Evolutionary conservation across 2,888 invertebrate genomes (phyloP), one percentile per base, ranked within the genome.

Genomic region (Cheiracanthium punctorium): DNA sequence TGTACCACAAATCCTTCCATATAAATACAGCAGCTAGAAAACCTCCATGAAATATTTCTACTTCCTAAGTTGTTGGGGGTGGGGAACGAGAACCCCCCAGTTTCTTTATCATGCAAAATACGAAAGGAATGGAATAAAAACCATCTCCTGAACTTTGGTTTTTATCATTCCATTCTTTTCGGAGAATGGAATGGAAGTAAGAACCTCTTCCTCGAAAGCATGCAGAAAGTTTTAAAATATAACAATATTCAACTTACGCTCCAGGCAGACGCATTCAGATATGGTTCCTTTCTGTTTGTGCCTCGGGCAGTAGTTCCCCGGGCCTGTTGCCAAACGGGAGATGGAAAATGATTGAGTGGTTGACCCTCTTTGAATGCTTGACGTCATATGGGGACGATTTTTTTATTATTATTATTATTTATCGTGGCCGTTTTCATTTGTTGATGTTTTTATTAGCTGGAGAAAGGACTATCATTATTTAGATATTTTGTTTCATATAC

Each of bases 291-390:
- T 82, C 37, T 65, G 82, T 70, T 17, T 58, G n/a, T 71, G 69
- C 17, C 71, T 17, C 20, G 24, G 20, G 41, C 30, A 43, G n/a
- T 33, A 41, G 32, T 64, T 37, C 73, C 67, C 30, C 65, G 80
- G 80, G 82, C 69, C 58, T 82, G 76, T 76, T 82, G 82, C 82
- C 82, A 82, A 82, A 75, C 71, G 76, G 32, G 70, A 71, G 75
- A 82, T 58, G 82, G 82, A 76, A 82, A 76, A 82, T 82, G 82
- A 82, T 82, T 76, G 82, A 82, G 82, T 76, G 82, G 82, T 76
- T 82, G 82, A 82, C 82, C 82, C 76, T 75, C 41, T 82, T 82
- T 76, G 81, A 82, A 82, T 82, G 82, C 71, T 70, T 82, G 82
- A 82, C 82, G 82, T 82, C 82, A 82, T 71, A 32, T 30, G 81